phyloP scores from a whole-genome alignment of 1,140 invertebrate genomes.

The Micrasema longulum region DNA sequence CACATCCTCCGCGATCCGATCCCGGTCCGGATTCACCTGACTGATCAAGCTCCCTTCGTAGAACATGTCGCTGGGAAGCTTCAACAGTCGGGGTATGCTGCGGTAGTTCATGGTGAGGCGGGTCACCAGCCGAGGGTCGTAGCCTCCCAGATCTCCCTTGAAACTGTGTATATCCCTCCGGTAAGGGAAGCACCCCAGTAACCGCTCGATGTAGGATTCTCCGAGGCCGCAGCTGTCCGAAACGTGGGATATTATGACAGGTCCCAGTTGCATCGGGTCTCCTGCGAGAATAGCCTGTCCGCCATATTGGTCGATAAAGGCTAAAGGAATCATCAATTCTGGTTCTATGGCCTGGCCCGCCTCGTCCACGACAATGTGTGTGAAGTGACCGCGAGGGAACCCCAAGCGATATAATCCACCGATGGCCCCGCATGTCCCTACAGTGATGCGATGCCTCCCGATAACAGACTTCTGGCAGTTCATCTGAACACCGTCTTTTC shows the following conservation, averaged over 20 bases:
- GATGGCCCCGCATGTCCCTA: slow-evolving; percentile 84
- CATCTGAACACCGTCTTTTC: slow-evolving; percentile 62
- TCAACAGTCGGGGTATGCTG: slow-evolving; percentile 82
- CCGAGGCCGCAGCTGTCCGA: slow-evolving; percentile 75
- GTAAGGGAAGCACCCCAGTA: slow-evolving; percentile 76
- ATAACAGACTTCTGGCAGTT: slow-evolving; percentile 71
- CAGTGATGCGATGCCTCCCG: slow-evolving; percentile 78
- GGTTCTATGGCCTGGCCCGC: slow-evolving; percentile 92
- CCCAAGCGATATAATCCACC: slow-evolving; percentile 77
- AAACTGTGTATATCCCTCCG: slow-evolving; percentile 69
- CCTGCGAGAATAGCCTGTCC: slow-evolving; percentile 87
- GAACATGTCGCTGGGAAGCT: slow-evolving; percentile 83
- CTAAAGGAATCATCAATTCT: slow-evolving; percentile 84
- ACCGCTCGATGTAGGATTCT: slow-evolving; percentile 78
- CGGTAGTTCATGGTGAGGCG: slow-evolving; percentile 83
- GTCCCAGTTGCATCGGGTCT: slow-evolving; percentile 92
- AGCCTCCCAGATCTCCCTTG: slow-evolving; percentile 66
- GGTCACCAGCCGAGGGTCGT: slow-evolving; percentile 77
- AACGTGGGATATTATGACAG: slow-evolving; percentile 78
- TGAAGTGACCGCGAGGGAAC: slow-evolving; percentile 82
- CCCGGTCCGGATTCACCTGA: slow-evolving; percentile 63
- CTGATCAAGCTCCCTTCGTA: slow-evolving; percentile 80
- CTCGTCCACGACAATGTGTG: slow-evolving; percentile 91
- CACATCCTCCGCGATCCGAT: slow-evolving; percentile 56
- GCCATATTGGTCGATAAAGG: slow-evolving; percentile 63